phyloP scores from a whole-genome alignment of 2,888 invertebrate species.

The Lasioglossum malachurum region DNA sequence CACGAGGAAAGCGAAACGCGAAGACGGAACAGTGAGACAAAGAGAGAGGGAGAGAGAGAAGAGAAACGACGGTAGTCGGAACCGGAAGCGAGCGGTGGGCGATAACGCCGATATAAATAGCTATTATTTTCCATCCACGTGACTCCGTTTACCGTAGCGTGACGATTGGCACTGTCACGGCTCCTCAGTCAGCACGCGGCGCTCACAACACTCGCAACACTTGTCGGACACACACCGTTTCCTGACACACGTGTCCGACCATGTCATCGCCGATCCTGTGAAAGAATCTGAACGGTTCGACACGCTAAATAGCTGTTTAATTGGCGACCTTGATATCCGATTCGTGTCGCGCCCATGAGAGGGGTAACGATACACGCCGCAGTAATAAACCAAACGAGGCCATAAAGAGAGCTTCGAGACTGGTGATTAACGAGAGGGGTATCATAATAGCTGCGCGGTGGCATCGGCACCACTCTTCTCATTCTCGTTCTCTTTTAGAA shows the following conservation, averaged over 20 bases:
- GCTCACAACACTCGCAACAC: not conserved
- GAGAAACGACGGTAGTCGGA: not conserved
- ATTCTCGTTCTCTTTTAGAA: not conserved
- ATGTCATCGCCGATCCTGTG: not conserved
- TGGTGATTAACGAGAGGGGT: not conserved
- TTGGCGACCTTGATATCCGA: not conserved
- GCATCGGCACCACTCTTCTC: not conserved
- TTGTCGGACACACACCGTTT: constrained; percentile 7
- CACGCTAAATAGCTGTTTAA: not conserved
- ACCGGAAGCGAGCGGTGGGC: constrained; percentile 52
- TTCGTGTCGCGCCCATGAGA: not conserved
- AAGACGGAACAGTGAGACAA: not conserved
- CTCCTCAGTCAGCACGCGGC: constrained; percentile 37
- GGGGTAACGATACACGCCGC: not conserved
- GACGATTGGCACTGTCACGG: constrained; percentile 55
- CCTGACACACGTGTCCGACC: not conserved
- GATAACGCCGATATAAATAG: constrained; percentile 68
- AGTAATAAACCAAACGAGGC: not conserved
- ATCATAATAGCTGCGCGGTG: not conserved
- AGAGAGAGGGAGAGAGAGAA: not conserved
- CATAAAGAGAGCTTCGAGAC: not conserved
- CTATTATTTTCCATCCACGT: constrained; percentile 70
- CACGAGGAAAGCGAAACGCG: constrained; percentile 28
- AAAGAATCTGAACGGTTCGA: not conserved
- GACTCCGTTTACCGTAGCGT: constrained; percentile 52